Base-by-base conservation (phyloP, 2,888 invertebrate genomes). In the Drosophila melanosoma region DNA sequence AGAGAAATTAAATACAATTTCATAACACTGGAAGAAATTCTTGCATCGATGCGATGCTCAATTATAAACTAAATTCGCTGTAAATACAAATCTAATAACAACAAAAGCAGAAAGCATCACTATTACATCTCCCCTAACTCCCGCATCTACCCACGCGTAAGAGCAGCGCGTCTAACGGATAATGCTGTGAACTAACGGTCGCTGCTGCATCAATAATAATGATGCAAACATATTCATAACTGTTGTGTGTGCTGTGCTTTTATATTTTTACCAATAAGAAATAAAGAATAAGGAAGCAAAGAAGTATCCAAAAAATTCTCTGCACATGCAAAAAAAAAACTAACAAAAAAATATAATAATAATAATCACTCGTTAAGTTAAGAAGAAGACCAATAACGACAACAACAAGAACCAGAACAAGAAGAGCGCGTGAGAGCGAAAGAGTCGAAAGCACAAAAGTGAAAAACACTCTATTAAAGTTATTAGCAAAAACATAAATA, bases 401-500 rank as follows among this genome's bases (percentile, higher is more conserved):
- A 66, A 58, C 48, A 57, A 40, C 42, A 42, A 57, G 32, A 59
- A 36, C 64, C 64, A 45, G 52, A 75, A 45, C 63, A 63, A 58
- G 72, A 66, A 61, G 51, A 51, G 52, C 45, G 51, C 57, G 54
- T 42, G 74, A 32, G 57, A 56, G 65, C 61, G 63, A 77, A 66
- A 29, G 48, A 56, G 66, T 62, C 61, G 54, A 52, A 60, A 70
- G 62, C 69, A 63, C 45, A 56, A 62, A 71, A 66, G 69, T 57
- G 59, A 62, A 76, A 69, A 78, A 75, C 79, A 79, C 75, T 83
- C 86, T 76, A 87, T 82, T 83, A 88, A 87, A 88, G 81, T 81
- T 84, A 85, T 87, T 86, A 88, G 87, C 81, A 74, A 80, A 84
- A 84, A 85, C 80, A 87, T 87, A 86, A 89, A 89, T 86, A 86